Evolutionary conservation across 2,113 vertebrate genomes (phyloP).

Genomic region (Hydrochoerus hydrochaeris): DNA sequence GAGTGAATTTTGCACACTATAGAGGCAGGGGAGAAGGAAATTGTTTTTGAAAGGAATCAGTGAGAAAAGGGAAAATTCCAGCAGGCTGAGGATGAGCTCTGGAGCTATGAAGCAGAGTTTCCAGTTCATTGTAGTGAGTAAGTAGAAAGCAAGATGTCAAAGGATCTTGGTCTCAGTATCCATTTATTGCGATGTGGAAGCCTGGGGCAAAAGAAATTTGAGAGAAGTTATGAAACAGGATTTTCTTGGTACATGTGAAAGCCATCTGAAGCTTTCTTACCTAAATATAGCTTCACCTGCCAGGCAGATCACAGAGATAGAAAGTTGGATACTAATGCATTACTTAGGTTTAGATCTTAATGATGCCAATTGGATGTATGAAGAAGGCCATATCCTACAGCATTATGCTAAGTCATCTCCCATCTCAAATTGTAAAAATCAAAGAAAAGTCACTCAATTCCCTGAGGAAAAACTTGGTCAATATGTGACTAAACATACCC

Average conservation of each 20-base stretch:
- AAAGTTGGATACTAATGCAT: neutral
- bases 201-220: neutral
- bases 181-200: neutral
- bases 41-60: neutral
- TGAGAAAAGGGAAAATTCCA: slow-evolving; percentile 32
- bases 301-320: neutral
- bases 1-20: neutral
- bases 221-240: neutral
- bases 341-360: neutral
- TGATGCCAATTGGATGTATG: neutral
- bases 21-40: neutral
- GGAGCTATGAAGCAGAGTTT: neutral
- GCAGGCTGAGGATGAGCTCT: neutral
- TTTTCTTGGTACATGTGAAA: neutral
- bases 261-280: neutral
- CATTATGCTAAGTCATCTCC: neutral
- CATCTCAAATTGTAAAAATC: neutral
- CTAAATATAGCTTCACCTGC: neutral
- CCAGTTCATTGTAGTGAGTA: neutral
- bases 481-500: neutral
- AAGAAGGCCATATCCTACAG: neutral
- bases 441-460: neutral
- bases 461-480: neutral
- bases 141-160: neutral
- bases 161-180: neutral